These are phyloP conservation scores for Rhopalosiphum nymphaeae DNA, from an alignment of 2,888 invertebrate genomes.

Conservation along the genomic window DNA sequence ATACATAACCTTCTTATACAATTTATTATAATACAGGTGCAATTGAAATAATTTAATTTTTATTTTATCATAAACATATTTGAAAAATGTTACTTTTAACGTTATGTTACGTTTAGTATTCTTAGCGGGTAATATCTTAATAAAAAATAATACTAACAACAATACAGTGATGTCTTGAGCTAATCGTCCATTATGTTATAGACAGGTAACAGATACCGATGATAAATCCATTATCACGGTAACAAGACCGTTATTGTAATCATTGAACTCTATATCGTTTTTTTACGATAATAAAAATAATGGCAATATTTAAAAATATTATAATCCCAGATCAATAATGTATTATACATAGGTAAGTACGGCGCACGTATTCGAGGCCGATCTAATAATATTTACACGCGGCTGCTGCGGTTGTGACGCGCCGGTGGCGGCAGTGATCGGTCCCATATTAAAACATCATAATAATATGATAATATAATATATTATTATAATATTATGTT, in stretches of 20 bases:
- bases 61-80: not conserved
- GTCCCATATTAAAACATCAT: constrained; percentile 35
- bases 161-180: not conserved
- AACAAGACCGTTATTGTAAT: not conserved
- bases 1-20: not conserved
- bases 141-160: not conserved
- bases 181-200: not conserved
- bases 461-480: not conserved
- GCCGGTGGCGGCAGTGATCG: not conserved
- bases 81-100: not conserved
- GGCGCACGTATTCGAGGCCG: not conserved
- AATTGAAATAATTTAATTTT: not conserved
- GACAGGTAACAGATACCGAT: not conserved
- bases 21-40: not conserved
- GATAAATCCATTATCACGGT: not conserved
- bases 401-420: not conserved
- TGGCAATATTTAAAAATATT: not conserved
- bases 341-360: not conserved
- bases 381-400: constrained; percentile 32
- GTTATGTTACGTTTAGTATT: not conserved
- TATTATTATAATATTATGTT: not conserved
- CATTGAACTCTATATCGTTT: not conserved
- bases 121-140: not conserved
- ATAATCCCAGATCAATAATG: not conserved
- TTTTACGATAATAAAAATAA: not conserved